These are phyloP conservation scores for Lordiphosa collinella DNA, from an alignment of 1,140 invertebrate species.

Conservation along the genomic window DNA sequence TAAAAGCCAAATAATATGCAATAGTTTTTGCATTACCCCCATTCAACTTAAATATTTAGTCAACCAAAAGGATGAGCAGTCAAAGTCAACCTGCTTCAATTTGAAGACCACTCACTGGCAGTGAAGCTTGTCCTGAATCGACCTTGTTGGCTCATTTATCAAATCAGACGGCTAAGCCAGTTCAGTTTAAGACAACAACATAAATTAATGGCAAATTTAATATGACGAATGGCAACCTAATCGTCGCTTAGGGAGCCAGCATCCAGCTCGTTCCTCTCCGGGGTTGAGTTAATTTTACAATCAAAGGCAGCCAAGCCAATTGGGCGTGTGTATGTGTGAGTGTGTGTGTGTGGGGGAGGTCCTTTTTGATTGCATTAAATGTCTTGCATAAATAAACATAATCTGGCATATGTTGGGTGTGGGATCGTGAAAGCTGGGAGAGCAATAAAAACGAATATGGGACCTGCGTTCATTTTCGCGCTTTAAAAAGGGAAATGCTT, in stretches of 20 bases:
- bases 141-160: constrained; percentile 44
- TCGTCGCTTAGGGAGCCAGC: constrained; percentile 39
- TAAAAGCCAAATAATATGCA: too few relatives aligned
- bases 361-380: constrained; percentile 70
- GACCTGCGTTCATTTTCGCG: background rate
- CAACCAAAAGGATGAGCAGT: constrained; percentile 1
- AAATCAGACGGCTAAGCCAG: constrained; percentile 35
- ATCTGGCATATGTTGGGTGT: constrained; percentile 42
- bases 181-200: constrained; percentile 35
- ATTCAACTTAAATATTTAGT: too few relatives aligned
- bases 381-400: constrained; percentile 72
- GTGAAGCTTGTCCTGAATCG: background rate
- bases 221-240: constrained; percentile 49
- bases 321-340: constrained; percentile 15
- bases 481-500: too few relatives aligned
- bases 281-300: constrained; percentile 56
- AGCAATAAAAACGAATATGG: constrained; percentile 21
- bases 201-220: constrained; percentile 65
- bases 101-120: too few relatives aligned
- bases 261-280: constrained; percentile 15
- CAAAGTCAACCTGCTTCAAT: too few relatives aligned
- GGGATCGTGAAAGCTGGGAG: constrained; percentile 22
- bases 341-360: constrained; percentile 11
- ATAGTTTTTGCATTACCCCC: constrained; percentile 45
- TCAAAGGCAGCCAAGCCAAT: constrained; percentile 38